Evolutionary conservation across 2,113 vertebrate species (phyloP), one percentile per base, ranked within the genome.

Genomic region (Dendrocopos noguchii): DNA sequence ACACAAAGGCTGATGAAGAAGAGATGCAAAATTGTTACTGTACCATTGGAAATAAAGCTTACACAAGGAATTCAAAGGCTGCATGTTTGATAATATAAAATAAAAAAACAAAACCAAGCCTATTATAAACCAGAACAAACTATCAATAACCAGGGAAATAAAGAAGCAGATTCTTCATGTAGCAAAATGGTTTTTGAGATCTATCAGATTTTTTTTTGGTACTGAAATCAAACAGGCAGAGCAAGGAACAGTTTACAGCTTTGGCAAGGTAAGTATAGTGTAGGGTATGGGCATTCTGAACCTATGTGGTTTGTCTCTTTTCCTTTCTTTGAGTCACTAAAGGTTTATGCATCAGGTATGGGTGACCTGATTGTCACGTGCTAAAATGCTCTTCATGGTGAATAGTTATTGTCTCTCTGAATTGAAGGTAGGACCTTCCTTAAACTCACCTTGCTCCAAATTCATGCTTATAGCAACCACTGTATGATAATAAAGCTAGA

Each of bases 41-140:
- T 59, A 52, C 46, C 33, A 47, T 57, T 71, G 57, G 90, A 78
- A 59, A 86, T 63, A 87, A 84, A 92, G 71, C 29, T 74, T 85
- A 75, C 55, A 53, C 78, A 70, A 42, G 22, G 67, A 93, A 87
- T 93, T 96, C 94, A 94, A 91, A 94, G 88, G 75, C 66, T 87
- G 20, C 10, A 33, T 70, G 6, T 21, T 57, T 68, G 80, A 84
- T 73, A 92, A 68, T 88, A 74, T 33, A 93, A n/a, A n/a, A n/a
- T n/a, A 90, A 3, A 0, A 6, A 5, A 31, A 50, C 50, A 70
- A 16, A 72, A 27, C 4, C 12, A 52, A 65, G 50, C 13, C 4
- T 77, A 60, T 39, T 64, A 72, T 0, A 0, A 70, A 39, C 2
- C 7, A 14, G 28, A 28, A 7, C 27, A 55, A 52, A 52, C 33